A percentile compares a stretch with the other conserved stretches of the same genome.
phyloP scores from a whole-genome alignment of 1,140 invertebrate genomes.

The Drosophila tropicalis region DNA sequence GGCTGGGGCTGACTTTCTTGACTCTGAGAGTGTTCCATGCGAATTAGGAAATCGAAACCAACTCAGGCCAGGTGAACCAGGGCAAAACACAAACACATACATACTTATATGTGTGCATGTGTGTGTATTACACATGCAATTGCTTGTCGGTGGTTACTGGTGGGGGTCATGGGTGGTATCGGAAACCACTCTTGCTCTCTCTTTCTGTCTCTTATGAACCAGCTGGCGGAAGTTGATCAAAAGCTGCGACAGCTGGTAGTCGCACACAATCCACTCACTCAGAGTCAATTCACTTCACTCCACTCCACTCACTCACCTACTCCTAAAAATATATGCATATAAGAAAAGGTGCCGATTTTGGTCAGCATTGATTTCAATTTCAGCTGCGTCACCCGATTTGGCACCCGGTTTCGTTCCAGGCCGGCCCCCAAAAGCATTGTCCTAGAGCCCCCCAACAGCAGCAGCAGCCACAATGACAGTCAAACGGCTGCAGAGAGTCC shows the following conservation, averaged over 20 bases:
- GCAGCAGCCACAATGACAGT: conserved; percentile 48
- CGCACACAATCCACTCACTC: conserved; percentile 11
- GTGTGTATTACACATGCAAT: conserved; percentile 14
- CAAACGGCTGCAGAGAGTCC: conserved; percentile 22
- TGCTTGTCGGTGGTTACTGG: conserved; percentile 10
- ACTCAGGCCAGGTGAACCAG: conserved; percentile 38
- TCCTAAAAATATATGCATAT: too few relatives aligned
- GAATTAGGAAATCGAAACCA: conserved; percentile 80
- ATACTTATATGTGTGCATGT: neutral
- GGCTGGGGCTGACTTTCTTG: conserved; percentile 46
- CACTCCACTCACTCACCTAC: too few relatives aligned
- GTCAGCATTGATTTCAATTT: conserved; percentile 75
- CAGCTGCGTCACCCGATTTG: conserved; percentile 66
- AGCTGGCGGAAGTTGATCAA: conserved; percentile 68
- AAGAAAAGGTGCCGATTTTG: neutral
- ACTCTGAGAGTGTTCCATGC: conserved; percentile 42
- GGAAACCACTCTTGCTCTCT: conserved; percentile 41
- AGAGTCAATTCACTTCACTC: too few relatives aligned
- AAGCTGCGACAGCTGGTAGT: conserved; percentile 31
- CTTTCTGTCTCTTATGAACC: conserved; percentile 20
- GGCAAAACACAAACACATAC: too few relatives aligned
- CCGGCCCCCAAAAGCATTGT: conserved; percentile 25
- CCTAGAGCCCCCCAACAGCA: conserved; percentile 21
- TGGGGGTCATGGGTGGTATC: conserved; percentile 48
- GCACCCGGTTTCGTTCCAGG: conserved; percentile 33